phyloP scores from a whole-genome alignment of 2,113 vertebrate species.

The Sakesphorus luctuosus region DNA sequence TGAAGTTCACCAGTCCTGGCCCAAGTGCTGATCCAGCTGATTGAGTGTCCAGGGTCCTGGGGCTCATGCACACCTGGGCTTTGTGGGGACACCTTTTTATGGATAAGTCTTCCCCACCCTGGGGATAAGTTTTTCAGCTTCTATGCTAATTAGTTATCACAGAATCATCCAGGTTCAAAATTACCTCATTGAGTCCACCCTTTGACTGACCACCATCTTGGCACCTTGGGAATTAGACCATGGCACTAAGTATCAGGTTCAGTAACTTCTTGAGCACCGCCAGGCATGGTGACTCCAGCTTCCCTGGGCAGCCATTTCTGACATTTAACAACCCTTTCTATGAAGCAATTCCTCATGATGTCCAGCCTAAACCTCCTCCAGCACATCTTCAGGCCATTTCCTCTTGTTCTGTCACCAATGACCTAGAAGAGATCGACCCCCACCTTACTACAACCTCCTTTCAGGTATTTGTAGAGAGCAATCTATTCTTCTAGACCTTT shows the following conservation, averaged over 20 bases:
- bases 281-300: not conserved
- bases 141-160: not conserved
- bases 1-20: not conserved
- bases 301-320: not conserved
- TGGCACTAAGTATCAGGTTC: not conserved
- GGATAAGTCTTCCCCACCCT: not conserved
- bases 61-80: not conserved
- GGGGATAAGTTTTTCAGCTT: not conserved
- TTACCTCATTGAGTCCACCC: not conserved
- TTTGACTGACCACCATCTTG: not conserved
- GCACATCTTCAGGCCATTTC: not conserved
- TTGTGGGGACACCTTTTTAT: not conserved
- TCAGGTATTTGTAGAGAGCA: not conserved
- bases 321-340: not conserved
- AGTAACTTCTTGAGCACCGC: not conserved
- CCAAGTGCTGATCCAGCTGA: not conserved
- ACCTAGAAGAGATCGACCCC: not conserved
- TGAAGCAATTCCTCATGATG: not conserved
- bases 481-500: not conserved
- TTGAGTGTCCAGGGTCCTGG: no score
- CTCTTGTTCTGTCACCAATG: not conserved
- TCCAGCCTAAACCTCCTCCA: not conserved
- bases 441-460: not conserved
- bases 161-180: not conserved
- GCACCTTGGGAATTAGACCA: not conserved